Evolutionary conservation across 2,888 invertebrate species (phyloP), one percentile per base, ranked within the genome.

Genomic region (Heliconius charithonia): DNA sequence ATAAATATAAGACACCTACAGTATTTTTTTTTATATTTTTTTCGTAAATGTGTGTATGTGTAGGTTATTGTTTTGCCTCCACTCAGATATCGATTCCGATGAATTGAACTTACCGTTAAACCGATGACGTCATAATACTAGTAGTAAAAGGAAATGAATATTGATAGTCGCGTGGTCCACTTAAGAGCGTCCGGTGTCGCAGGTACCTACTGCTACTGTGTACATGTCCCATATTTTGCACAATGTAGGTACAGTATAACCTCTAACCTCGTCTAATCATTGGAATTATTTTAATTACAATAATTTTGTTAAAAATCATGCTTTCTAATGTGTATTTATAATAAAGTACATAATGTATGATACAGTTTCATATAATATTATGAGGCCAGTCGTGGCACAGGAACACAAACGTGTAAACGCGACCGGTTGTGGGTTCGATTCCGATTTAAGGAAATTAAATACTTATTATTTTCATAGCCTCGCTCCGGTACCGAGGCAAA

Each of bases 101-200:
- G 59, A 78, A 67, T 67, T 56, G 67, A 59, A 67, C 13, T 74
- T 67, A 74, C 77, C 77, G 77, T 78, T 78, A 75, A 73, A 78
- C 74, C 45, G 75, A 71, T 78, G 78, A 78, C 75, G 78, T 75
- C 56, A 70, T 45, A 75, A 78, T 74, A 78, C 51, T 59, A 67
- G 71, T 59, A 67, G 71, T 56, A 45, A 78, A 78, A 78, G 81
- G 81, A 80, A 76, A 67, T 75, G 74, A 78, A 70, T 71, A 80
- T 78, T 80, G 75, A 56, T 59, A 65, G 77, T 63, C 66, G 75
- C 75, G 72, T 81, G 81, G 69, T 77, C 81, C 74, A 81, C 71
- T 81, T 80, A 71, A 45, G 70, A 75, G 65, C 80, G 76, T 80
- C 80, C 81, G 80, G 69, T 80, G 75, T 75, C 66, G n/a, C 78